These are phyloP conservation scores for Norana najaformis DNA, from an alignment of 2,888 invertebrate genomes.

Conservation along the genomic window DNA sequence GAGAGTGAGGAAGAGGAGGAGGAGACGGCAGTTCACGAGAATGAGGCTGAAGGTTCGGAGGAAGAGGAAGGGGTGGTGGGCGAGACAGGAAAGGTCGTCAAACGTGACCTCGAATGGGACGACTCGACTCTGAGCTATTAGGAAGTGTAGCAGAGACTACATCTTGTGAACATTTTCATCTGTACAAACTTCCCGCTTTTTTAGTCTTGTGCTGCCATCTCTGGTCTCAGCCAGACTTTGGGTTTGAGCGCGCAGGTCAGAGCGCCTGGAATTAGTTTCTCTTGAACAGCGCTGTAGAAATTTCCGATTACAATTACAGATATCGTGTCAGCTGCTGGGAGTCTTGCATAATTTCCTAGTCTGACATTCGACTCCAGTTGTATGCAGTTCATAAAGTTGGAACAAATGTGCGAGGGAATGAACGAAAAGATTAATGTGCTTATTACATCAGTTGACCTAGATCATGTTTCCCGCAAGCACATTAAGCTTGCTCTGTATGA, in stretches of 20 bases:
- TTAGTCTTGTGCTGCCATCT: not conserved
- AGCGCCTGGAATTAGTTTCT: too few relatives aligned
- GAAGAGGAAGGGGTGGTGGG: not conserved
- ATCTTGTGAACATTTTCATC: not conserved
- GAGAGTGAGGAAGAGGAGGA: slow-evolving; percentile 30
- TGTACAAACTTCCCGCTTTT: not conserved
- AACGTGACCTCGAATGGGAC: slow-evolving; percentile 31
- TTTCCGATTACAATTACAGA: too few relatives aligned
- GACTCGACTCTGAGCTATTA: slow-evolving; percentile 23
- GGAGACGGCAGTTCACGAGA: slow-evolving; percentile 2
- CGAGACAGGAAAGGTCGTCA: slow-evolving; percentile 28
- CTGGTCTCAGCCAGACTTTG: not conserved
- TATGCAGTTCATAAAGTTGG: not conserved
- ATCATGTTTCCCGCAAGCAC: too few relatives aligned
- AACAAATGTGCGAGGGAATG: not conserved
- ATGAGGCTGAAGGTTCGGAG: slow-evolving; percentile 19
- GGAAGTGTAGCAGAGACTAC: not conserved
- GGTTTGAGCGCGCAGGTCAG: not conserved
- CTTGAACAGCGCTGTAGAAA: too few relatives aligned
- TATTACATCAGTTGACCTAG: too few relatives aligned
- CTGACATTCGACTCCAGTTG: not conserved
- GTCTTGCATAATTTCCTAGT: too few relatives aligned
- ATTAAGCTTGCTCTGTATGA: too few relatives aligned
- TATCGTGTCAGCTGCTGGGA: too few relatives aligned
- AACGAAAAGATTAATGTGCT: not conserved